Evolutionary conservation across 2,888 invertebrate genomes (phyloP).

Genomic region (Plebejus melissa): DNA sequence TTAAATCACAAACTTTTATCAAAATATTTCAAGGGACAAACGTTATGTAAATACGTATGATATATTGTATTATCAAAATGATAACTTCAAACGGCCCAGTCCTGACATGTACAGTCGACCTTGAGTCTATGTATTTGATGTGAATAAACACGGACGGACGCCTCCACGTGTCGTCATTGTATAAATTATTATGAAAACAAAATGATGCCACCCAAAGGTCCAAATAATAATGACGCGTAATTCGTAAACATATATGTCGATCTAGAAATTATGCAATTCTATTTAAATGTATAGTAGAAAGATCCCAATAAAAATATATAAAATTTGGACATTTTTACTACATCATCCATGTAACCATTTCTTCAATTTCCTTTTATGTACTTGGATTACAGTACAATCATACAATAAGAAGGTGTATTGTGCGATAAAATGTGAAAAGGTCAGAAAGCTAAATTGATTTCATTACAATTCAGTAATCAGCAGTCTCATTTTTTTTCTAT

Average conservation of each 20-base stretch:
- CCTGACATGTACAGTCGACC: constrained; percentile 32
- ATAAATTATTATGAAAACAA: constrained; percentile 34
- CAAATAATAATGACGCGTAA: neutral
- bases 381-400: no score
- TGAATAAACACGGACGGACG: constrained; percentile 30
- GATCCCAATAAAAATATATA: no score
- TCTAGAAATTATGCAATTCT: neutral
- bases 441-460: no score
- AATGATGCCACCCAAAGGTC: neutral
- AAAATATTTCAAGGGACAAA: neutral
- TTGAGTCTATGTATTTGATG: constrained; percentile 29
- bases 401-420: no score
- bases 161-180: constrained; percentile 34
- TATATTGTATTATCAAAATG: neutral
- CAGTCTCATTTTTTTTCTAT: no score
- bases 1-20: neutral
- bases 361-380: no score
- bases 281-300: neutral
- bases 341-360: no score
- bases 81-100: constrained; percentile 27
- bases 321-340: no score
- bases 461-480: no score
- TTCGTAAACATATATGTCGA: neutral
- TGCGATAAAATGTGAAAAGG: no score
- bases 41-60: neutral